Conservation (phyloP, 64 coral and sea anemone genomes). For the Stylophora pistillata region DNA sequence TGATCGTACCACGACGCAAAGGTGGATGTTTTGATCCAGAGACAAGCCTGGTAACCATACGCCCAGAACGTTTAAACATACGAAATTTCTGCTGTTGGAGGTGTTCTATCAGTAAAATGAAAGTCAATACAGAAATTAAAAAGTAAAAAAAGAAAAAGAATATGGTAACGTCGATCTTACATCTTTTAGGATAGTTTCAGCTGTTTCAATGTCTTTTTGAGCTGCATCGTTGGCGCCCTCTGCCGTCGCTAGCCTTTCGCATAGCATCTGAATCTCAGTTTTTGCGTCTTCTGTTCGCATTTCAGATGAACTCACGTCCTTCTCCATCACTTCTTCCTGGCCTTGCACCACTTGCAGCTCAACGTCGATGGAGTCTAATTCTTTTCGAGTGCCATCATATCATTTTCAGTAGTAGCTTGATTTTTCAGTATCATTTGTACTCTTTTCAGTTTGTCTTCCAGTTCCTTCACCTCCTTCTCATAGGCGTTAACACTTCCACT, state of each 20-base stretch:
- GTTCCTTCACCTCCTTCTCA: conserved; percentile 58
- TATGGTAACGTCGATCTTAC: conserved; percentile 4
- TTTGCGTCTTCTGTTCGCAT: conserved; percentile 39
- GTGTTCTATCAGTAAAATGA: too few relatives aligned
- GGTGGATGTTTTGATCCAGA: too few relatives aligned
- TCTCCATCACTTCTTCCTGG: background rate
- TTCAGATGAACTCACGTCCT: conserved; percentile 29
- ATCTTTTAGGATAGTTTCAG: conserved; percentile 32
- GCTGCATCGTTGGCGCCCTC: conserved; percentile 39
- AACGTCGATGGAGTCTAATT: conserved; percentile 22
- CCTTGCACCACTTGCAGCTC: conserved; percentile 32
- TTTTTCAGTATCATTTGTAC: conserved; percentile 57
- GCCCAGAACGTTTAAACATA: too few relatives aligned
- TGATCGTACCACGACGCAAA: too few relatives aligned
- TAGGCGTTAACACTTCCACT: conserved; percentile 63
- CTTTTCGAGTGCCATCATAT: conserved; percentile 57
- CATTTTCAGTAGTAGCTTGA: conserved; percentile 70
- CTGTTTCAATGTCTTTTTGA: conserved; percentile 50
- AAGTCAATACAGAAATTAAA: too few relatives aligned
- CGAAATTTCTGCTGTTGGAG: too few relatives aligned
- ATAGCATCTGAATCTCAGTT: conserved; percentile 61
- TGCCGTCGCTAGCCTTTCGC: conserved; percentile 47
- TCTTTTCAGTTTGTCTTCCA: conserved; percentile 69
- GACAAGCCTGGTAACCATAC: too few relatives aligned
- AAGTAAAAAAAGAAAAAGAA: background rate